Evolutionary conservation across 1,140 invertebrate species (phyloP).

Genomic region (Penaeus japonicus): DNA sequence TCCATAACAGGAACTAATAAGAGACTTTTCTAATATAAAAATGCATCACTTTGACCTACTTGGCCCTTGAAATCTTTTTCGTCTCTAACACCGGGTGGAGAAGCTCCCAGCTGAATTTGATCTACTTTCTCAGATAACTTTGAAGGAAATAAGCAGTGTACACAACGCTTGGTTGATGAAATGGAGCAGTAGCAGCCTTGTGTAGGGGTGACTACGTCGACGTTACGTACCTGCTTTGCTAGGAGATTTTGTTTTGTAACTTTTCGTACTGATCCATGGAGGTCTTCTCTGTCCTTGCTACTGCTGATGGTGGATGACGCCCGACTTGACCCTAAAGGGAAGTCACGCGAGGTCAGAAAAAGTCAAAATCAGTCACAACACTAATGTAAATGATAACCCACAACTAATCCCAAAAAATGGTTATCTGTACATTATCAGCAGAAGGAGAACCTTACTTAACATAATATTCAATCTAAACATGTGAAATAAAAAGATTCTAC

Average conservation of each 20-base stretch:
- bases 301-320: slow-evolving; percentile 16
- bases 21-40: not conserved
- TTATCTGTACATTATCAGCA: not conserved
- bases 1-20: too few relatives aligned
- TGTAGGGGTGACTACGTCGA: not conserved
- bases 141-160: not conserved
- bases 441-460: too few relatives aligned
- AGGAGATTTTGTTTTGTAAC: slow-evolving; percentile 43
- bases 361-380: not conserved
- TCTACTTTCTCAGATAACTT: not conserved
- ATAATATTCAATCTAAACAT: too few relatives aligned
- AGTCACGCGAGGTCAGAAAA: slow-evolving; percentile 19
- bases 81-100: not conserved
- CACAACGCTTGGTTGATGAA: slow-evolving; percentile 15
- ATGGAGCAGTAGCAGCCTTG: slow-evolving; percentile 10
- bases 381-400: not conserved
- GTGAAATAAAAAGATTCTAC: too few relatives aligned
- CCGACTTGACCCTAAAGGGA: slow-evolving; percentile 52
- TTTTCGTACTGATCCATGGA: slow-evolving; percentile 28
- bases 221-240: slow-evolving; percentile 45
- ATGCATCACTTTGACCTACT: not conserved
- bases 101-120: slow-evolving; percentile 1
- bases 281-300: slow-evolving; percentile 9
- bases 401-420: not conserved
- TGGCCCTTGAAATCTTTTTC: not conserved